Evolutionary conservation across 2,888 invertebrate species (phyloP).

Genomic region (Clistopyga incitator): DNA sequence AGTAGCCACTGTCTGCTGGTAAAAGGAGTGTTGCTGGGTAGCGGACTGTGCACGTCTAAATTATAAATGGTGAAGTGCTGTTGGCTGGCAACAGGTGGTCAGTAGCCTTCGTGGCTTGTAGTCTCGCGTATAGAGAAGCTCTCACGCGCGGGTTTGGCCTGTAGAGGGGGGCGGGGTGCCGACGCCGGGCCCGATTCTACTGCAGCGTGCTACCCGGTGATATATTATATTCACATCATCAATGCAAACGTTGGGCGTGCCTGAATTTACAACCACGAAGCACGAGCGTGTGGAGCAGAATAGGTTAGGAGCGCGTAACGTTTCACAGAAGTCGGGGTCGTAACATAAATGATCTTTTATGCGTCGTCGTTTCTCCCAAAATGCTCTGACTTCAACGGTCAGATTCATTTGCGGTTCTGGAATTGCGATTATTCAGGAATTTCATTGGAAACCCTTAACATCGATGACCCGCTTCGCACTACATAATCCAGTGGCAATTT

Average conservation of each 20-base stretch:
- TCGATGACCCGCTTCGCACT: neutral
- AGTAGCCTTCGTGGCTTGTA: conserved; percentile 76
- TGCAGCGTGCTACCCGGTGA: conserved; percentile 74
- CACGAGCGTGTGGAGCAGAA: neutral
- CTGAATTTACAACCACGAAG: conserved; percentile 77
- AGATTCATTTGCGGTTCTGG: neutral
- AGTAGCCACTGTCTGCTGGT: conserved; percentile 1
- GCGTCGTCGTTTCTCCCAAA: neutral
- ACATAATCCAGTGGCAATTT: too few relatives aligned
- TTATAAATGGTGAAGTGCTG: conserved; percentile 79
- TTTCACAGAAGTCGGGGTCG: neutral
- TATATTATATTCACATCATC: conserved; percentile 82
- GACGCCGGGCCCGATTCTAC: conserved; percentile 62
- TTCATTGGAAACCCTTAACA: neutral
- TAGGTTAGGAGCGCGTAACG: conserved; percentile 9
- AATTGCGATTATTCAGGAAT: neutral
- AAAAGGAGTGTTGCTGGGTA: conserved; percentile 27
- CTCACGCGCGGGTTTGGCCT: conserved; percentile 62
- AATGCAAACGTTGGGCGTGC: conserved; percentile 81
- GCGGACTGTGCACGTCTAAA: conserved; percentile 75
- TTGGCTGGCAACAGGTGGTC: conserved; percentile 82
- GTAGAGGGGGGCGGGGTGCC: conserved; percentile 25
- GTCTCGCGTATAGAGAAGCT: conserved; percentile 76
- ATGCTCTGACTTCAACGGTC: neutral
- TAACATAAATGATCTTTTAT: neutral